A percentile compares a stretch with the other conserved stretches of the same genome.
These are phyloP conservation scores for Rhynchomys soricoides DNA, from an alignment of 2,113 vertebrate species.

Conservation along the genomic window DNA sequence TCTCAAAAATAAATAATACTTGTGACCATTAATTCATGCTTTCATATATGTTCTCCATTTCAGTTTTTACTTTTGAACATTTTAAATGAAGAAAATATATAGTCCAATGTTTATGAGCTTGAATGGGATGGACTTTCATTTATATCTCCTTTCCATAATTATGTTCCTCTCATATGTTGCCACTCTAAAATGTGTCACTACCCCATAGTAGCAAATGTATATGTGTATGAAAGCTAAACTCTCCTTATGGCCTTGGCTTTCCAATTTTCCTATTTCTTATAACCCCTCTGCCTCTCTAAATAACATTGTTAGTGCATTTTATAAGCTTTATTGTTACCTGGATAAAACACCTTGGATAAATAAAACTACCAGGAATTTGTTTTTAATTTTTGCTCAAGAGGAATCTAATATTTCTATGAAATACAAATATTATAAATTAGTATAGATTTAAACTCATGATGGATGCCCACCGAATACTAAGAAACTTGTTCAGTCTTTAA, in stretches of 20 bases:
- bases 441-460: not conserved
- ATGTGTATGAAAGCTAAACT: not conserved
- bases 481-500: constrained; percentile 26
- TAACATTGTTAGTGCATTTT: not conserved
- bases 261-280: not conserved
- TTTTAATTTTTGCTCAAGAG: constrained; percentile 48
- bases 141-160: not conserved
- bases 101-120: not conserved
- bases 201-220: not conserved
- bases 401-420: not conserved
- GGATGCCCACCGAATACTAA: not conserved
- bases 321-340: constrained; percentile 34
- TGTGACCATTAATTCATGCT: not conserved
- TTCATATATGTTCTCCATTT: not conserved
- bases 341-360: constrained; percentile 33
- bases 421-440: constrained; percentile 39
- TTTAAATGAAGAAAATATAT: not conserved
- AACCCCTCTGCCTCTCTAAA: not conserved
- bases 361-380: constrained; percentile 21
- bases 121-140: not conserved
- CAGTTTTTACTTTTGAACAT: constrained; percentile 36
- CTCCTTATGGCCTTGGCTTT: not conserved
- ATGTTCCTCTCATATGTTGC: not conserved
- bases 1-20: not conserved
- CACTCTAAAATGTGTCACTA: not conserved